phyloP scores from a whole-genome alignment of 2,888 invertebrate genomes.

The Chorisops tibialis region DNA sequence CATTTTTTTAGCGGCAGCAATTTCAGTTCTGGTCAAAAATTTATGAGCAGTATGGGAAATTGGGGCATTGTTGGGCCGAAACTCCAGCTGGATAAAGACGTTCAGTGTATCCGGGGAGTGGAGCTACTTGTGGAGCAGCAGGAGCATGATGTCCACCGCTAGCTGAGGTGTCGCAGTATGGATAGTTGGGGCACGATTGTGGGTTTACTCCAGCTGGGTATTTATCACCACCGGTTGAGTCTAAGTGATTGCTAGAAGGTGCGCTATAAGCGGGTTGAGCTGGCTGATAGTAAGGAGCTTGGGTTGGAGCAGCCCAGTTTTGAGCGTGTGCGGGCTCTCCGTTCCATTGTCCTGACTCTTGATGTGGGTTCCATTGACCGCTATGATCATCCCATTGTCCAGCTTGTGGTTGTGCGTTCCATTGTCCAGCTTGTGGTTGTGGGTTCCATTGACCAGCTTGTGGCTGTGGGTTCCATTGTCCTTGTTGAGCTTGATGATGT shows the following conservation, averaged over 20 bases:
- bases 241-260: slow-evolving; percentile 36
- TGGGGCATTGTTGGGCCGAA: slow-evolving; percentile 52
- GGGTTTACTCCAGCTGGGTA: slow-evolving; percentile 55
- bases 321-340: background rate
- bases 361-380: background rate
- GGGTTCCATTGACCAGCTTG: slow-evolving; percentile 2
- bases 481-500: slow-evolving; percentile 31
- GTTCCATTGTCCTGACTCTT: slow-evolving; percentile 1
- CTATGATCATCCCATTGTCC: background rate
- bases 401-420: background rate
- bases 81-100: slow-evolving; percentile 54
- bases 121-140: slow-evolving; percentile 41
- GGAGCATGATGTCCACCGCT: slow-evolving; percentile 44
- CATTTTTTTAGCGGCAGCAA: no score
- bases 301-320: slow-evolving; percentile 5
- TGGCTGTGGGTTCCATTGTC: slow-evolving; percentile 5
- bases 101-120: slow-evolving; percentile 53
- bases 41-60: slow-evolving; percentile 53
- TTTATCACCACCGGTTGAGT: slow-evolving; percentile 47
- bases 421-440: background rate
- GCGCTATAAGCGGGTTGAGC: slow-evolving; percentile 38
- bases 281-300: slow-evolving; percentile 41
- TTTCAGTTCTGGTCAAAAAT: background rate
- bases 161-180: slow-evolving; percentile 51
- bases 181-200: slow-evolving; percentile 56